Conservation (phyloP, 2,113 vertebrate species). For the Bucco capensis region DNA sequence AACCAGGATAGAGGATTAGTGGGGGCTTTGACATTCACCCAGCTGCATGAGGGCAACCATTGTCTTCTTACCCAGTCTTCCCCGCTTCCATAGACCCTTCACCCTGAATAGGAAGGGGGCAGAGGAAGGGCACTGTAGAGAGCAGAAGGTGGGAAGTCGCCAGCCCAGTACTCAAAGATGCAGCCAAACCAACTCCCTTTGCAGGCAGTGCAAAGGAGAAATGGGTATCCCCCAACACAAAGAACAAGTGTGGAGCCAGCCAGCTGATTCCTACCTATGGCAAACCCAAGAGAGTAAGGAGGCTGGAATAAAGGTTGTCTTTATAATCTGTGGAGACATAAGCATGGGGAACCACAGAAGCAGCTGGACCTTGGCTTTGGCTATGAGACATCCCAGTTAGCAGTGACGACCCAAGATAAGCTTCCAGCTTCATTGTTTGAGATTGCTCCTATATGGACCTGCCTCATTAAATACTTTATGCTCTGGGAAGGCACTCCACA, state of each 20-base stretch:
- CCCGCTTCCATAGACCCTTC: neutral
- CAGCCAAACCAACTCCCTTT: neutral
- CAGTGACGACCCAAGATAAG: neutral
- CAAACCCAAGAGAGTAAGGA: constrained; percentile 7
- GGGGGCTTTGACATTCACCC: neutral
- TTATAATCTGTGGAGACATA: neutral
- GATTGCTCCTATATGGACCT: neutral
- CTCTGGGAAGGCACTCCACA: neutral
- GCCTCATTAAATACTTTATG: neutral
- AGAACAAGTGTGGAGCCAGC: neutral
- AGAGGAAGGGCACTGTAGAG: neutral
- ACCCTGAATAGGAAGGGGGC: neutral
- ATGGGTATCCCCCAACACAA: neutral
- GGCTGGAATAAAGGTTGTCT: constrained; percentile 9
- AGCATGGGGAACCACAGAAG: neutral
- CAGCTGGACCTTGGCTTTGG: neutral
- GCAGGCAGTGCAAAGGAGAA: neutral
- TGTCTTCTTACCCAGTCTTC: neutral
- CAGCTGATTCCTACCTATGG: neutral
- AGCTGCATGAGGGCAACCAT: neutral
- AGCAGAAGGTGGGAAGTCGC: neutral
- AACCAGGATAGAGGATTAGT: neutral
- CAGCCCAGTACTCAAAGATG: neutral
- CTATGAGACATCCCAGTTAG: neutral
- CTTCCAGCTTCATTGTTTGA: neutral